A percentile compares a stretch with the other conserved stretches of the same genome.
phyloP scores from a whole-genome alignment of 2,888 invertebrate species.

The Deroplatys truncata region DNA sequence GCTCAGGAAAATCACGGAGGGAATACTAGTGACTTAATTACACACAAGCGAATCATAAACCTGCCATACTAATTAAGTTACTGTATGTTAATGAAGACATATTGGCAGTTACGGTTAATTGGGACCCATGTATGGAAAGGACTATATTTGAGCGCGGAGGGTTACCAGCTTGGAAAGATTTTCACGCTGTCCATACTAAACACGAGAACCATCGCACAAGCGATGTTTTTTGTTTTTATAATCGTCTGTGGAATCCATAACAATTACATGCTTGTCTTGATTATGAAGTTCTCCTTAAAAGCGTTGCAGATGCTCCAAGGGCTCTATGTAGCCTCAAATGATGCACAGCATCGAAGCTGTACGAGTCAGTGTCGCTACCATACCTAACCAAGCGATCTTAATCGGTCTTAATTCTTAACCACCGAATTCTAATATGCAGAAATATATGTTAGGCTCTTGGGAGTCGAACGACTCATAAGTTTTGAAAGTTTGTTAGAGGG shows the following conservation, averaged over 20 bases:
- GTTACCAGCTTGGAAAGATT: neutral
- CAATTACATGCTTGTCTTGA: neutral
- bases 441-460: too few species aligned
- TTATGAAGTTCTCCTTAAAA: neutral
- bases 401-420: too few species aligned
- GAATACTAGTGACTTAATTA: neutral
- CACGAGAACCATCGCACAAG: neutral
- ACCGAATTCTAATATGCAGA: too few species aligned
- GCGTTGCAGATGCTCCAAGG: neutral
- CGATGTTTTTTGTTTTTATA: neutral
- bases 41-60: neutral
- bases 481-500: too few species aligned
- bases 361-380: too few species aligned
- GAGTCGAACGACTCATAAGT: too few species aligned
- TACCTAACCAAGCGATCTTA: too few species aligned
- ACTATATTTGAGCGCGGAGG: neutral
- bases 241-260: neutral
- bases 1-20: neutral
- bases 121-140: neutral
- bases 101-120: neutral
- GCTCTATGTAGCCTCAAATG: too few species aligned
- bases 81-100: neutral
- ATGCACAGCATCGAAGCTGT: too few species aligned
- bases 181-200: neutral
- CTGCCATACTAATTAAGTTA: neutral